Conservation (phyloP, 2,113 vertebrate species). For the Harpagus bidentatus region DNA sequence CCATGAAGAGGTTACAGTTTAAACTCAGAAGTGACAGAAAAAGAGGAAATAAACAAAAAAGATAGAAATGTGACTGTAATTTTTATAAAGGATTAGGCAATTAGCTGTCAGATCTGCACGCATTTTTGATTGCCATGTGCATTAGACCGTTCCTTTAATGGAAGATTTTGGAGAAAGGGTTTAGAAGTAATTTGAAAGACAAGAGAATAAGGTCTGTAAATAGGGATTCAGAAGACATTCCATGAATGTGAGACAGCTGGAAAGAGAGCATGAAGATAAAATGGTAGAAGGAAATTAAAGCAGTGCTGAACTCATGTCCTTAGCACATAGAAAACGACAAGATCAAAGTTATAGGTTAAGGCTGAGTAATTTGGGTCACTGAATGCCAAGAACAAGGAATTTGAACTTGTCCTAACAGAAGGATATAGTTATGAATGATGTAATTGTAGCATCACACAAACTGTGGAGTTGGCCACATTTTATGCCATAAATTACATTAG, state of each 20-base stretch:
- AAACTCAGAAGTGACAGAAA: neutral
- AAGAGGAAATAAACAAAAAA: neutral
- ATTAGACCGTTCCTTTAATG: neutral
- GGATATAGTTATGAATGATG: conserved; percentile 29
- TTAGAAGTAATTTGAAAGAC: neutral
- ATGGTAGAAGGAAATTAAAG: conserved; percentile 8
- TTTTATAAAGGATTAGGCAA: neutral
- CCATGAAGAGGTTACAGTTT: neutral
- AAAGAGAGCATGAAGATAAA: neutral
- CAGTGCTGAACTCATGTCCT: conserved; percentile 12
- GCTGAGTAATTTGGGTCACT: conserved; percentile 53
- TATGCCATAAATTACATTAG: conserved; percentile 35
- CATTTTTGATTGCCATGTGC: neutral
- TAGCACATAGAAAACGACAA: neutral
- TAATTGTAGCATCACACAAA: conserved; percentile 33
- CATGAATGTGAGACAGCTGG: neutral
- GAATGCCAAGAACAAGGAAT: conserved; percentile 36
- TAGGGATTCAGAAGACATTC: neutral
- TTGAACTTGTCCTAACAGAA: conserved; percentile 48
- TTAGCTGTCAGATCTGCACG: neutral
- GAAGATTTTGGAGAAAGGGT: neutral
- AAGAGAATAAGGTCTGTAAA: neutral
- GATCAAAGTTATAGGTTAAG: conserved; percentile 31
- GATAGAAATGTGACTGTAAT: neutral
- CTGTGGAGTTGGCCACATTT: neutral